phyloP scores from a whole-genome alignment of 2,113 vertebrate genomes.

The Chloebia gouldiae region DNA sequence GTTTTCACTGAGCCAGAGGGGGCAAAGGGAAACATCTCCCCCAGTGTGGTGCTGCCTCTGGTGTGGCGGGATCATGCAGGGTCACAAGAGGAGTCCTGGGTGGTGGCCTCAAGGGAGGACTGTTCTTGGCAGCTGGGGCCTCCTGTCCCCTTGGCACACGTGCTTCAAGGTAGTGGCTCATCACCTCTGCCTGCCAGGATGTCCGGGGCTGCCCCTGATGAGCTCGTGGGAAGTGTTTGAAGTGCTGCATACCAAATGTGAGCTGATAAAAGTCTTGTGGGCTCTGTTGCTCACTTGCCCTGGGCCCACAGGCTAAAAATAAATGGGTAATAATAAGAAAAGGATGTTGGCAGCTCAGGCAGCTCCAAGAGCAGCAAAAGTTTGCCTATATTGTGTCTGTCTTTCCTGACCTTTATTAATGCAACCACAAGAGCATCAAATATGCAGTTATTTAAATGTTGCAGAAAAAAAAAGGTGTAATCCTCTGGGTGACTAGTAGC shows the following conservation, averaged over 20 bases:
- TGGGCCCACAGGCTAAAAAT: background rate
- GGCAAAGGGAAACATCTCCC: background rate
- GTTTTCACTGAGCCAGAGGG: background rate
- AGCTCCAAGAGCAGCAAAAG: background rate
- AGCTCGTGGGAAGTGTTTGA: accelerated
- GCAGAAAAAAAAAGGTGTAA: background rate
- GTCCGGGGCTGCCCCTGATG: accelerated
- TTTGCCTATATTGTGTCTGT: background rate
- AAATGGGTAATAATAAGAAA: background rate
- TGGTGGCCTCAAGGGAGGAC: background rate
- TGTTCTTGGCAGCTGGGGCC: background rate
- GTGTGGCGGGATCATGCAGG: accelerated
- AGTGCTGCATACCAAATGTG: accelerated
- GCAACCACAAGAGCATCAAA: background rate
- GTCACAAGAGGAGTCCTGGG: background rate
- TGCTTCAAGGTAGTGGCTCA: background rate
- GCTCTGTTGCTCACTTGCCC: background rate
- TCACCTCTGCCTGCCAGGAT: background rate
- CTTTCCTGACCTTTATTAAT: background rate
- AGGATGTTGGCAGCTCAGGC: background rate
- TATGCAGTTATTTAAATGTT: background rate
- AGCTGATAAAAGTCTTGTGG: background rate
- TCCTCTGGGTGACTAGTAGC: background rate
- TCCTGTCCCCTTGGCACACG: background rate
- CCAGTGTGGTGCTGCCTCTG: background rate